Evolutionary conservation across 2,888 invertebrate species (phyloP), one percentile per base, ranked within the genome.

Genomic region (Brachypalpus laphriformis): DNA sequence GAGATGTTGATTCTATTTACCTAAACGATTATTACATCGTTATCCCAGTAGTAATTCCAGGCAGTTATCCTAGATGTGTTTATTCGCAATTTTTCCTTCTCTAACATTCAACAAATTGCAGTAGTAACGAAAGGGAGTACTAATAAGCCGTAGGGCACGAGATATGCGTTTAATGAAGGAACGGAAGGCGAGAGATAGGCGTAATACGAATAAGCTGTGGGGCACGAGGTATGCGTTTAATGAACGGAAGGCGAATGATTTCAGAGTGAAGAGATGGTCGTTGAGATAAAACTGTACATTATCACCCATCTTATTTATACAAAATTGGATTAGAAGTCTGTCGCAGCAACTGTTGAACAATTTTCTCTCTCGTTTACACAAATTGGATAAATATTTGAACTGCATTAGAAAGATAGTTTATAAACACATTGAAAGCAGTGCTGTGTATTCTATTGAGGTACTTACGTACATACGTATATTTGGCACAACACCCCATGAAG

Each of bases 21-120:
- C 22, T 59, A 63, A 63, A 63, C 47, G 63, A 45, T 63, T 63
- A 63, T 63, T 49, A 63, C 63, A 63, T 47, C 63, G 47, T 47
- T 47, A 47, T 47, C 47, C 4, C 47, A 47, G 45, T 28, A 31
- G 63, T 34, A 63, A 34, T 47, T 47, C 47, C 18, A 47, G 54
- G 34, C 14, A 56, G 28, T 47, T 63, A 47, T 31, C 31, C 47
- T 47, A 20, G 47, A 63, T 47, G 63, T 34, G 31, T 31, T 47
- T 63, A 63, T 63, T 47, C 47, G 63, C 47, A 47, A 47, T 47
- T 25, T 61, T 61, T 28, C 25, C 47, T 45, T 47, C 47, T 49
- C 31, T 49, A 7, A 31, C 63, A n/a, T 34, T 47, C 34, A 63
- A 47, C 63, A 63, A 45, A 63, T 63, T 63, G 63, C 47, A 8